A percentile compares a stretch with the other conserved stretches of the same genome.
Evolutionary conservation across 2,888 invertebrate genomes (phyloP).

Genomic region (Aporophyla lueneburgensis): DNA sequence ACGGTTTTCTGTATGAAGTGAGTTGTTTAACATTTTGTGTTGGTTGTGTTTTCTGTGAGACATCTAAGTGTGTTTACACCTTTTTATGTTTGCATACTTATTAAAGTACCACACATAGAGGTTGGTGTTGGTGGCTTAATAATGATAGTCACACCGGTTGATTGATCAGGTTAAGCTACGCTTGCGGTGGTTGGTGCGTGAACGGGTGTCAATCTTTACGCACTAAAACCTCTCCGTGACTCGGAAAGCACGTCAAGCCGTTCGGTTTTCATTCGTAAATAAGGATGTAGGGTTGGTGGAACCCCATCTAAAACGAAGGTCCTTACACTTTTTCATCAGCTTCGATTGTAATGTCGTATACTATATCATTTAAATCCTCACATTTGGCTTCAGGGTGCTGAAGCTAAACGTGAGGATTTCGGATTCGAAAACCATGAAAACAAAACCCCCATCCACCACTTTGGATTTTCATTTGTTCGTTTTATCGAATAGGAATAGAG

Average conservation of each 20-base stretch:
- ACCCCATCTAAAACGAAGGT: too few species aligned
- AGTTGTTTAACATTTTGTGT: constrained; percentile 8
- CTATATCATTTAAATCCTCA: too few species aligned
- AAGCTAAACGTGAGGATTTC: too few species aligned
- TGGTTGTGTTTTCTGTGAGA: neutral
- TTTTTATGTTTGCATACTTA: neutral
- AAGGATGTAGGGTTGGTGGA: too few species aligned
- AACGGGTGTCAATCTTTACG: neutral
- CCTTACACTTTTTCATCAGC: too few species aligned
- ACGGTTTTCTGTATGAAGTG: constrained; percentile 13
- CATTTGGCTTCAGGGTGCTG: too few species aligned
- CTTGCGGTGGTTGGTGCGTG: neutral
- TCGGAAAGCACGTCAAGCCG: neutral
- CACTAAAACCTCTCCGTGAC: neutral
- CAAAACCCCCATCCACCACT: too few species aligned
- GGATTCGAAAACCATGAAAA: too few species aligned
- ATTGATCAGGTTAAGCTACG: neutral
- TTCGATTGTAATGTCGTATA: too few species aligned
- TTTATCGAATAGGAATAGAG: too few species aligned
- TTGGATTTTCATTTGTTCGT: too few species aligned
- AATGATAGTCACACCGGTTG: neutral
- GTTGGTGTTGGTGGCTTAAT: neutral
- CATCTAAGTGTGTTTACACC: neutral
- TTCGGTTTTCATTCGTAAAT: neutral
- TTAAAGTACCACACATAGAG: neutral